Evolutionary conservation across 2,797 vertebrate species (phyloP).

Genomic region (Sebastolobus altivelis): DNA sequence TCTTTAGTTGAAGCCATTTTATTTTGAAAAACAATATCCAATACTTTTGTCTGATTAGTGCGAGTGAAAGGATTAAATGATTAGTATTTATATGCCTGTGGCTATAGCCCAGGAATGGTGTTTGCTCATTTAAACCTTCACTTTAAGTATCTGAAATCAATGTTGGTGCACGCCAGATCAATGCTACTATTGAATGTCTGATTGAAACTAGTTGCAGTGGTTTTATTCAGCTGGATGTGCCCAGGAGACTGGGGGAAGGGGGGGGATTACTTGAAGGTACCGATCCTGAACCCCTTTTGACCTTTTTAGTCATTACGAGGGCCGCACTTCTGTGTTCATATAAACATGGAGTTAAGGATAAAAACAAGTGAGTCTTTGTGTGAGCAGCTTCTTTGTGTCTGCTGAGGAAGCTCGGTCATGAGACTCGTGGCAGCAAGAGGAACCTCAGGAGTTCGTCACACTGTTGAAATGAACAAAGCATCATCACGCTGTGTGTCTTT

Average conservation of each 20-base stretch:
- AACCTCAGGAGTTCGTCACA: conserved; percentile 24
- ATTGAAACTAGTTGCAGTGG: conserved; percentile 27
- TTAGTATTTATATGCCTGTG: conserved; percentile 4
- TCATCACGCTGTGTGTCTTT: neutral
- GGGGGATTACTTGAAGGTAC: conserved; percentile 22
- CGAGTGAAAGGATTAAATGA: conserved; percentile 4
- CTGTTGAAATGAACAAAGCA: conserved; percentile 1
- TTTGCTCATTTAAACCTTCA: conserved; percentile 13
- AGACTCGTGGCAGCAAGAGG: conserved; percentile 7
- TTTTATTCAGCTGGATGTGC: conserved; percentile 21
- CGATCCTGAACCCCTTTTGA: conserved; percentile 54
- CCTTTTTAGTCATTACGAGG: conserved; percentile 34
- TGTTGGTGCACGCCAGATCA: conserved; percentile 15
- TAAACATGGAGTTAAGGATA: conserved; percentile 34
- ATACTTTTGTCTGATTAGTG: neutral
- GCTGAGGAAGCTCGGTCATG: conserved; percentile 16
- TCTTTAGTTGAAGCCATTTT: neutral
- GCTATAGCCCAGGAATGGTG: neutral
- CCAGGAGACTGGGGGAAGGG: neutral
- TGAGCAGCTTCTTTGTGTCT: conserved; percentile 40
- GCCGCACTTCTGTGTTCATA: conserved; percentile 55
- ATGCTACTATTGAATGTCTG: conserved; percentile 13
- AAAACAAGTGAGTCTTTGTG: conserved; percentile 51
- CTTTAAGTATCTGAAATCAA: conserved; percentile 32
- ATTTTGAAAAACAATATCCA: conserved; percentile 4